Percentiles rank a stretch among this genome's conserved stretches.
Evolutionary conservation across 2,888 invertebrate species (phyloP).

Genomic region (Caenorhabditis angaria): DNA sequence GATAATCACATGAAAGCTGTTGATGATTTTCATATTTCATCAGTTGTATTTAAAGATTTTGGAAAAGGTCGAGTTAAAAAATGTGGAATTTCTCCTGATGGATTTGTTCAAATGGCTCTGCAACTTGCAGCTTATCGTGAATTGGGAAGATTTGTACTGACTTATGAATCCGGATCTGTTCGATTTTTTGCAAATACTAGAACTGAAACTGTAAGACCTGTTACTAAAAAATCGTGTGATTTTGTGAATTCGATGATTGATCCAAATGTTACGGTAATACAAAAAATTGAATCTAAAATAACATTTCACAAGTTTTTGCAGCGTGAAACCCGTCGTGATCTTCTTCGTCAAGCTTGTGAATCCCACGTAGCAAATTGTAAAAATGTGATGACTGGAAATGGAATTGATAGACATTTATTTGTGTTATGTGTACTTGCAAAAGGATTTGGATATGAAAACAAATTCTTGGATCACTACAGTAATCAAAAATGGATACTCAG

Average conservation of each 20-base stretch:
- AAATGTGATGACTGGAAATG: slow-evolving; percentile 76
- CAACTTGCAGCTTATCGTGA: slow-evolving; percentile 88
- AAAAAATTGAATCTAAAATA: background rate
- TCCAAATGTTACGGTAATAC: too few species aligned
- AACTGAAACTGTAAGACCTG: slow-evolving; percentile 95
- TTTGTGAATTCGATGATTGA: slow-evolving; percentile 93
- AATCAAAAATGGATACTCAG: slow-evolving; percentile 97
- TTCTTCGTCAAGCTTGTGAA: slow-evolving; percentile 81
- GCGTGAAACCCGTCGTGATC: slow-evolving; percentile 80
- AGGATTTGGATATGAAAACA: slow-evolving; percentile 55
- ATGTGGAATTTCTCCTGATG: slow-evolving; percentile 91
- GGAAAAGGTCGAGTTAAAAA: slow-evolving; percentile 84
- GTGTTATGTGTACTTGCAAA: slow-evolving; percentile 92
- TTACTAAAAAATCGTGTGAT: slow-evolving; percentile 88
- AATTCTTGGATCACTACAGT: slow-evolving; percentile 81
- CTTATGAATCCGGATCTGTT: slow-evolving; percentile 98
- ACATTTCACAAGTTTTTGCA: too few species aligned
- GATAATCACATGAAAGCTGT: slow-evolving; percentile 23
- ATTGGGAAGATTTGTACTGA: slow-evolving; percentile 88
- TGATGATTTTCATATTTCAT: slow-evolving; percentile 58
- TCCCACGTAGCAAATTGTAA: slow-evolving; percentile 73
- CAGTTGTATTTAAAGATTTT: slow-evolving; percentile 58
- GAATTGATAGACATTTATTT: slow-evolving; percentile 96
- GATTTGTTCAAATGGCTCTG: slow-evolving; percentile 92
- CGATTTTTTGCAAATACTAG: slow-evolving; percentile 91